Base-by-base conservation (phyloP, 2,888 invertebrate species). In the Tinea pellionella region DNA sequence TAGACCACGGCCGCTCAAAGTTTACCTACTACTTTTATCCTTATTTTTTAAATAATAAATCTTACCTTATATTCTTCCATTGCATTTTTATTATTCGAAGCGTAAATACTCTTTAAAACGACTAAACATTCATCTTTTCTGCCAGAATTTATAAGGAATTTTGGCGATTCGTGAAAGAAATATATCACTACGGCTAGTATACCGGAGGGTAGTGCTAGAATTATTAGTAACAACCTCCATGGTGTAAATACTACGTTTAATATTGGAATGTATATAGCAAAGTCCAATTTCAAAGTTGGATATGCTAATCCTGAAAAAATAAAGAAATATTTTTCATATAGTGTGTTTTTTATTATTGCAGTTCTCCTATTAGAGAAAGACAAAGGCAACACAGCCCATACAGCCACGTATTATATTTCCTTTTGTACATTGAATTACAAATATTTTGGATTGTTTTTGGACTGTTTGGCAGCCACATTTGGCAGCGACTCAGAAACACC, bases 141-240 rank as follows among this genome's bases (percentile, higher is more conserved):
- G 0, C 92, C 92, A 63, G 89, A 89, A 29, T 91, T 89, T 15
- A 92, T 87, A 59, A 92, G 80, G 71, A 92, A 95, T 72, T 94
- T 94, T 0, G 96, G 95, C 60, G 93, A 95, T 73, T 96, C 95
- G 0, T 94, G 92, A 67, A 92, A 88, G 63, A 86, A 85, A 47
- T 86, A 78, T 12, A 92, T 80, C 7, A 90, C 87, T 0, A 90
- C 13, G 0, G 90, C 90, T 59, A 93, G 89, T 0, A 92, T 47
- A 0, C 83, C 85, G 8, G 75, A 70, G 0, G 86, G 86, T 12
- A 86, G 42, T 0, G 84, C 78, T 42, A 83, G 66, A 0, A 79
- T 70, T 0, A 92, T 84, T 19, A 94, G 77, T 59, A 94, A 90
- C 12, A 94, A 69, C 55, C 95, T 87, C 96, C 96, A 96, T 0